phyloP scores from a whole-genome alignment of 1,140 invertebrate genomes.

The Danaus melanippus region DNA sequence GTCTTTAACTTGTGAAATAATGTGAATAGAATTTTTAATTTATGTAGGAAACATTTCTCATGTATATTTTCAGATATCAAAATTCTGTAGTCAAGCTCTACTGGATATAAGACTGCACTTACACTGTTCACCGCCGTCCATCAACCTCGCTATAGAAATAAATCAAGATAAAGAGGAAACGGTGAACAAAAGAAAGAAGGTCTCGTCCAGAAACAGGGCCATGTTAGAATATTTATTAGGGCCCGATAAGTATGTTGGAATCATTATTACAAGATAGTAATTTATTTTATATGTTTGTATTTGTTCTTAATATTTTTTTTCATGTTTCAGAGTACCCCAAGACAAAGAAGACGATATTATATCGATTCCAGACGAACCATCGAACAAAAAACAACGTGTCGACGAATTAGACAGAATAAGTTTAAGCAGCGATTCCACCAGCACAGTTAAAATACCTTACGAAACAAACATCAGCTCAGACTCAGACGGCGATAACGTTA shows the following conservation, averaged over 20 bases:
- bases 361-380: conserved; percentile 44
- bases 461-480: conserved; percentile 32
- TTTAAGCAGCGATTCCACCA: conserved; percentile 40
- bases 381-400: conserved; percentile 36
- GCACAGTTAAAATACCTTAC: conserved; percentile 16
- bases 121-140: conserved; percentile 50
- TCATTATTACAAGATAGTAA: neutral
- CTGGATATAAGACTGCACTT: conserved; percentile 54
- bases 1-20: too few relatives aligned
- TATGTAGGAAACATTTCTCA: neutral
- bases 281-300: conserved; percentile 6
- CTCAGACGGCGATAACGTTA: conserved; percentile 30
- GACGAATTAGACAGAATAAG: conserved; percentile 42
- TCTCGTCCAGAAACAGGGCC: conserved; percentile 47
- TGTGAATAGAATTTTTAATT: neutral
- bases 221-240: conserved; percentile 43
- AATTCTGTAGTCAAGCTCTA: conserved; percentile 47
- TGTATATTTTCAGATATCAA: conserved; percentile 36
- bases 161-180: conserved; percentile 18
- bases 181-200: conserved; percentile 30
- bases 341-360: conserved; percentile 30
- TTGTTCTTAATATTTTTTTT: conserved; percentile 1
- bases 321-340: conserved; percentile 32
- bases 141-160: conserved; percentile 36
- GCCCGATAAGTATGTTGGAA: conserved; percentile 32